These are phyloP conservation scores for Eristalinus aeneus DNA, from an alignment of 2,888 invertebrate genomes.

Conservation along the genomic window DNA sequence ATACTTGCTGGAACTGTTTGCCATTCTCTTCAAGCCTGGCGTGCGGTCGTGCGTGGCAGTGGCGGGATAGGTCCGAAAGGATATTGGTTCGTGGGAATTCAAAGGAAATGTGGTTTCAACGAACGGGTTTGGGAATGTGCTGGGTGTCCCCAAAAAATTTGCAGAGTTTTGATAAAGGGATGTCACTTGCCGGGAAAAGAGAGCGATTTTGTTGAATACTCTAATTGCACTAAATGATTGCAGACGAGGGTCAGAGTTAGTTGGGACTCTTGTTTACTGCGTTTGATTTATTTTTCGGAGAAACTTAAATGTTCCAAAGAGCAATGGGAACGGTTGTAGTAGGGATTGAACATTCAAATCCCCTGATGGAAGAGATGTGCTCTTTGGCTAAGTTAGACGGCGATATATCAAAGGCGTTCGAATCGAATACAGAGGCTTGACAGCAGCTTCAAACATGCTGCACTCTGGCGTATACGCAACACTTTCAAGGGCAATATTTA, in stretches of 20 bases:
- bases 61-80: neutral
- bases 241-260: neutral
- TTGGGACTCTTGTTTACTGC: neutral
- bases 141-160: neutral
- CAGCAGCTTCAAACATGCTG: too few relatives aligned
- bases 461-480: too few relatives aligned
- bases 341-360: too few relatives aligned
- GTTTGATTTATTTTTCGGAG: too few relatives aligned
- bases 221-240: neutral
- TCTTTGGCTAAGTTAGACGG: too few relatives aligned
- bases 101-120: neutral
- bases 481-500: too few relatives aligned
- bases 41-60: neutral
- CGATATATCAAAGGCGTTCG: too few relatives aligned
- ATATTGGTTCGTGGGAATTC: neutral
- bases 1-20: constrained; percentile 18
- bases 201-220: neutral
- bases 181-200: neutral
- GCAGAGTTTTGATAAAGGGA: neutral
- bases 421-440: too few relatives aligned
- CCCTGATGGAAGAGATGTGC: too few relatives aligned
- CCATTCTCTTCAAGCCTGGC: neutral
- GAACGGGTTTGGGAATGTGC: neutral
- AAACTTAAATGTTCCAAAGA: too few relatives aligned
- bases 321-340: too few relatives aligned